These are phyloP conservation scores for Lycophotia porphyrea DNA, from an alignment of 2,888 invertebrate genomes.

Conservation along the genomic window DNA sequence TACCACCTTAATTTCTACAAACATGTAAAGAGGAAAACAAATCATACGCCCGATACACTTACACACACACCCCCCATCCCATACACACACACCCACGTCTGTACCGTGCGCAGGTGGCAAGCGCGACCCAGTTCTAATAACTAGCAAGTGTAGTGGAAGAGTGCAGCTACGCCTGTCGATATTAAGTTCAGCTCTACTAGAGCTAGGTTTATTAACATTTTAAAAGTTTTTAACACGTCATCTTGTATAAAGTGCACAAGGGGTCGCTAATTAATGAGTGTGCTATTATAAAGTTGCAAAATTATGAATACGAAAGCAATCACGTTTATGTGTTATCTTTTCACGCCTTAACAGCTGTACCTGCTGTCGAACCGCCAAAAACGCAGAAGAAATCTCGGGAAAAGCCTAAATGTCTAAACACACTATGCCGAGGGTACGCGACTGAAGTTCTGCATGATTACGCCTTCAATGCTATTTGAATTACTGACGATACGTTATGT, in stretches of 20 bases:
- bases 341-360: too few species aligned
- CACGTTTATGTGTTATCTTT: too few species aligned
- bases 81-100: neutral
- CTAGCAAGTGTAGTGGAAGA: conserved; percentile 54
- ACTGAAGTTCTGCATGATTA: too few species aligned
- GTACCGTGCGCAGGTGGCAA: conserved; percentile 46
- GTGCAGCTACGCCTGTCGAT: conserved; percentile 51
- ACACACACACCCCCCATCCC: neutral
- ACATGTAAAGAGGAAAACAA: conserved; percentile 13
- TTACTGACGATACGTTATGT: too few species aligned
- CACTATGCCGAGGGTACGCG: too few species aligned
- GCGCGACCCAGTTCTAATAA: conserved; percentile 64
- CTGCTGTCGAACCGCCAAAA: too few species aligned
- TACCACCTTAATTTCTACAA: neutral
- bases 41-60: neutral
- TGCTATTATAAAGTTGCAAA: neutral
- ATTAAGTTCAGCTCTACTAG: conserved; percentile 24
- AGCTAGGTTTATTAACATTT: conserved; percentile 42
- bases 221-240: conserved; percentile 42
- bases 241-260: neutral
- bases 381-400: too few species aligned
- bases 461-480: too few species aligned
- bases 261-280: neutral
- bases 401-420: too few species aligned
- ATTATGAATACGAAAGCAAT: neutral